Evolutionary conservation across 2,113 vertebrate species (phyloP).

Genomic region (Chunga burmeisteri): DNA sequence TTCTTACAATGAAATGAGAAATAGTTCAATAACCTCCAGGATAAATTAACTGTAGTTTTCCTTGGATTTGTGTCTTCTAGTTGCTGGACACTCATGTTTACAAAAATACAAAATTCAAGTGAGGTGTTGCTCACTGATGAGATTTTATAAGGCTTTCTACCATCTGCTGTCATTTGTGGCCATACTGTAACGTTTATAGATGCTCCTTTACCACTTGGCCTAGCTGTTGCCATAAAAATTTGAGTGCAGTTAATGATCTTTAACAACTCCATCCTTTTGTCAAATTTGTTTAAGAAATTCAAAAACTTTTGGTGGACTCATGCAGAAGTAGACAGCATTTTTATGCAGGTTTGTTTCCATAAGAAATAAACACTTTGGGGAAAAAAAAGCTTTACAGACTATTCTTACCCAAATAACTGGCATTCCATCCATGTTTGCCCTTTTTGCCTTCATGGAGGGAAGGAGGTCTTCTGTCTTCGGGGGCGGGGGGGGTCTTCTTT

Average conservation of each 20-base stretch:
- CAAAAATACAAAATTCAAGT: not conserved
- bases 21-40: not conserved
- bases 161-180: not conserved
- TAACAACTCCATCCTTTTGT: not conserved
- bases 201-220: not conserved
- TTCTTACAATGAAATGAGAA: not conserved
- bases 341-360: not conserved
- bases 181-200: not conserved
- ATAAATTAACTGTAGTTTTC: not conserved
- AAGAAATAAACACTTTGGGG: not conserved
- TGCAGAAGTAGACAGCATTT: not conserved
- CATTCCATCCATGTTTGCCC: not conserved
- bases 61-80: not conserved
- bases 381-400: not conserved
- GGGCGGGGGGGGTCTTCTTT: accelerated
- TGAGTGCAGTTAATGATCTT: not conserved
- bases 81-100: not conserved
- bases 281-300: not conserved
- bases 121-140: not conserved
- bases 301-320: not conserved
- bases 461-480: not conserved
- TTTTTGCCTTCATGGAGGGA: not conserved
- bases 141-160: not conserved
- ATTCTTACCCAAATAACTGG: not conserved
- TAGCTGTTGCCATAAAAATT: not conserved